These are phyloP conservation scores for Gymnocypris eckloni DNA, from an alignment of 2,797 vertebrate genomes.

Conservation along the genomic window DNA sequence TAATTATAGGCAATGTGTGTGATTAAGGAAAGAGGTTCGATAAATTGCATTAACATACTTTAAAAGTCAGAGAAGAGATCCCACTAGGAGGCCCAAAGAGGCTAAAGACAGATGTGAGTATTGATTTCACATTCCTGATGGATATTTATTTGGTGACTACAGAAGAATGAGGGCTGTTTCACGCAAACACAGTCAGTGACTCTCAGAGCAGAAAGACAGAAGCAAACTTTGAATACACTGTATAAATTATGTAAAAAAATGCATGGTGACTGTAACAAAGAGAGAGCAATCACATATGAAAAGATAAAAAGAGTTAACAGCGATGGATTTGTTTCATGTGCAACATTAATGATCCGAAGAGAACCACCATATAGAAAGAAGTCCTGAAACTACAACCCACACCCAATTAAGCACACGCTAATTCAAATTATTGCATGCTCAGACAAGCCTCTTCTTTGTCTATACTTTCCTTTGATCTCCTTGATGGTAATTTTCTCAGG, in stretches of 20 bases:
- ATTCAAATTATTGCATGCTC: slow-evolving; percentile 27
- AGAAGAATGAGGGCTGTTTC: slow-evolving; percentile 71
- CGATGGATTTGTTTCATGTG: slow-evolving; percentile 15
- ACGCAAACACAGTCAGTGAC: slow-evolving; percentile 63
- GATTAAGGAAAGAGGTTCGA: slow-evolving; percentile 85
- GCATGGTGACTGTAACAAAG: not conserved
- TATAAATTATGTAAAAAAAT: not conserved
- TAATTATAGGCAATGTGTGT: slow-evolving; percentile 83
- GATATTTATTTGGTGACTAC: slow-evolving; percentile 80
- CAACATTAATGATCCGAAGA: slow-evolving; percentile 24
- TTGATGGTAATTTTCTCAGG: slow-evolving; percentile 60
- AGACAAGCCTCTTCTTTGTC: slow-evolving; percentile 46
- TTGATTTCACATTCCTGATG: slow-evolving; percentile 79
- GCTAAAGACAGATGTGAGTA: slow-evolving; percentile 71
- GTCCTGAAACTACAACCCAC: slow-evolving; percentile 15
- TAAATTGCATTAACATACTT: slow-evolving; percentile 87
- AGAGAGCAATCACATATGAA: not conserved
- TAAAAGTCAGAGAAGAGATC: slow-evolving; percentile 77
- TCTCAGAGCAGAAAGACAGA: slow-evolving; percentile 15
- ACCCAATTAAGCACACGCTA: slow-evolving; percentile 26
- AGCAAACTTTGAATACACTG: slow-evolving; percentile 2
- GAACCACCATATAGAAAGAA: slow-evolving; percentile 17
- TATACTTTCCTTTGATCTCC: slow-evolving; percentile 47
- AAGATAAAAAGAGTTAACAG: slow-evolving; percentile 10
- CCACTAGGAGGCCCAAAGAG: slow-evolving; percentile 74